A percentile compares a stretch with the other conserved stretches of the same genome.
phyloP scores from a whole-genome alignment of 2,113 vertebrate genomes.

The Pardalotus punctatus region DNA sequence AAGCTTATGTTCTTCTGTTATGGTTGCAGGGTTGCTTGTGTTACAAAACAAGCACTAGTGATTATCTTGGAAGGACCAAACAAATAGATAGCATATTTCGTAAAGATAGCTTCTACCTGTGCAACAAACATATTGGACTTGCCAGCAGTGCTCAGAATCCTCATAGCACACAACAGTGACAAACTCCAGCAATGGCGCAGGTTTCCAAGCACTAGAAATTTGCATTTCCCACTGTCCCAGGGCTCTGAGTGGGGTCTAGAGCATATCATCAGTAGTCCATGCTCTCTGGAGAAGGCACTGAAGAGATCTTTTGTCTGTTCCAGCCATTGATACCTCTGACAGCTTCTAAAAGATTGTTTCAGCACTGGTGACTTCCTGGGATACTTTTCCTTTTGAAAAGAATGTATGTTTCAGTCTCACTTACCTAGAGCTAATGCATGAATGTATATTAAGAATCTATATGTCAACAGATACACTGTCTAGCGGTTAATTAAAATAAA shows the following conservation, averaged over 20 bases:
- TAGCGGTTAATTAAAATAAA: conserved; percentile 33
- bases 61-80: not conserved
- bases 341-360: conserved; percentile 13
- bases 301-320: conserved; percentile 4
- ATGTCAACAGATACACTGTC: not conserved
- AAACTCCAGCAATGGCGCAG: not conserved
- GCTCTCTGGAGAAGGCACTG: not conserved
- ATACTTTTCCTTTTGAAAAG: not conserved
- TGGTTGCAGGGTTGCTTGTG: not conserved
- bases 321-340: not conserved
- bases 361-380: not conserved
- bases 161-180: not conserved
- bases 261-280: not conserved
- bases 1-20: not conserved
- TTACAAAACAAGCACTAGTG: not conserved
- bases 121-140: not conserved
- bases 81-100: not conserved
- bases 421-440: not conserved
- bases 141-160: not conserved
- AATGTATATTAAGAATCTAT: not conserved
- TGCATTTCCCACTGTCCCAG: not conserved
- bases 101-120: not conserved
- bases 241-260: not conserved
- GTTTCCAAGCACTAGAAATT: not conserved
- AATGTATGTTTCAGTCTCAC: not conserved